Base-by-base conservation (phyloP, 1,140 invertebrate genomes). In the Dreissena polymorpha region DNA sequence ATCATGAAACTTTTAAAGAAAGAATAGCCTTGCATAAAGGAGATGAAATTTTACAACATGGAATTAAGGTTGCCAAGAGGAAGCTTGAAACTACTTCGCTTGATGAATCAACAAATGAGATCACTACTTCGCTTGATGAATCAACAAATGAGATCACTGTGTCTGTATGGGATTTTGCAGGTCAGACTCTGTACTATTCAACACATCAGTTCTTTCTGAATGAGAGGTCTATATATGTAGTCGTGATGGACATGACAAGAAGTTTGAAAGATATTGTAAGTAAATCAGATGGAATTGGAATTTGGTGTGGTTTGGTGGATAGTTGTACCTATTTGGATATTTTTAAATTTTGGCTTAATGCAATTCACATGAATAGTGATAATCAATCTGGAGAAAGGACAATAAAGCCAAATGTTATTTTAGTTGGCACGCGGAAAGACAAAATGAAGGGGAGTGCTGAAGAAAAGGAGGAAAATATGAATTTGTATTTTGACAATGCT, bases 151-250 rank as follows among this genome's bases (percentile, higher is more conserved):
- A n/a, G 21, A 12, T 60, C 12, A 60, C 57, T 60, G 57, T 78
- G 16, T 69, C 76, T 49, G 27, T 78, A 2, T 78, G 76, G 76
- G 76, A 78, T 60, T 78, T 78, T 70, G 76, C 76, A 25, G 76
- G 76, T 21, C 76, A 78, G 27, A 65, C 68, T 39, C 65, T 78
- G 8, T 78, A 78, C 25, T 78, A 78, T 27, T 78, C 76, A n/a
- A 78, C 76, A 0, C 76, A 78, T 57, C 76, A 78, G 39, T 78
- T 78, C 27, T 78, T 78, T 49, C 65, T 78, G 2, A 78, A 78
- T 60, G 25, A 49, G 13, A 53, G 76, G 21, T 78, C 76, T 10
- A 70, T 78, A n/a, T 78, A 78, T 49, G n/a, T 78, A n/a, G 50
- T 78, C 5, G 53, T 78, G 65, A 78, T 78, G 76, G 25, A 78